Evolutionary conservation across 2,113 vertebrate genomes (phyloP).

Genomic region (Chloropsis cyanopogon): DNA sequence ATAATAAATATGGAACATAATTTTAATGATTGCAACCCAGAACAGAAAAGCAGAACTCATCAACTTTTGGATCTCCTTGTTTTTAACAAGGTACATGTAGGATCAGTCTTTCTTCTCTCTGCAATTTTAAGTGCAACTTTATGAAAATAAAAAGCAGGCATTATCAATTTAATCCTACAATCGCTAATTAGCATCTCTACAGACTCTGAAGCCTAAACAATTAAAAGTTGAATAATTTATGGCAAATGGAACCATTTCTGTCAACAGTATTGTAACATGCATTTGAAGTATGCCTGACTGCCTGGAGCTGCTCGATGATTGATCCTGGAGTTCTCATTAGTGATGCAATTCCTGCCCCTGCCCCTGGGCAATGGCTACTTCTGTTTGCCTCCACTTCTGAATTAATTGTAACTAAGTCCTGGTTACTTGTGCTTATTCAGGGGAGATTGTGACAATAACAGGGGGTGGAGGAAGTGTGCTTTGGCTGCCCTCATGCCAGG

Average conservation of each 20-base stretch:
- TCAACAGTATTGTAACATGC: background rate
- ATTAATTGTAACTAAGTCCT: background rate
- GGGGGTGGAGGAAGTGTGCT: background rate
- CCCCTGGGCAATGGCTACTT: background rate
- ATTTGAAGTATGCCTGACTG: slow-evolving; percentile 12
- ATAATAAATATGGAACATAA: background rate
- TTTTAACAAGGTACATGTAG: background rate
- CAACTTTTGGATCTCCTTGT: background rate
- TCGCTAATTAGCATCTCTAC: slow-evolving; percentile 20
- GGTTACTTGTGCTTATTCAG: background rate
- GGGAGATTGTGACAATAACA: background rate
- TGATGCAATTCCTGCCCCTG: background rate
- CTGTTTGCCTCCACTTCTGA: background rate
- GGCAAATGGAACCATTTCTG: slow-evolving; percentile 17
- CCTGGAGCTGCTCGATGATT: slow-evolving; percentile 16
- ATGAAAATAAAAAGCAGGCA: background rate
- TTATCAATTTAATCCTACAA: background rate
- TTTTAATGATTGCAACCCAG: background rate
- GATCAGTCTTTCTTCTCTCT: background rate
- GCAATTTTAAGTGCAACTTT: background rate
- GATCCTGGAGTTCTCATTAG: slow-evolving; percentile 27
- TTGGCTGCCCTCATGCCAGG: background rate
- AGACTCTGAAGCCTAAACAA: slow-evolving; percentile 38
- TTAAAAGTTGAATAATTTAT: slow-evolving; percentile 58
- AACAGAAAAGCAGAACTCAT: background rate